Percentiles rank a stretch among this genome's conserved stretches.
Evolutionary conservation across 2,113 vertebrate genomes (phyloP).

Genomic region (Fukomys damarensis): DNA sequence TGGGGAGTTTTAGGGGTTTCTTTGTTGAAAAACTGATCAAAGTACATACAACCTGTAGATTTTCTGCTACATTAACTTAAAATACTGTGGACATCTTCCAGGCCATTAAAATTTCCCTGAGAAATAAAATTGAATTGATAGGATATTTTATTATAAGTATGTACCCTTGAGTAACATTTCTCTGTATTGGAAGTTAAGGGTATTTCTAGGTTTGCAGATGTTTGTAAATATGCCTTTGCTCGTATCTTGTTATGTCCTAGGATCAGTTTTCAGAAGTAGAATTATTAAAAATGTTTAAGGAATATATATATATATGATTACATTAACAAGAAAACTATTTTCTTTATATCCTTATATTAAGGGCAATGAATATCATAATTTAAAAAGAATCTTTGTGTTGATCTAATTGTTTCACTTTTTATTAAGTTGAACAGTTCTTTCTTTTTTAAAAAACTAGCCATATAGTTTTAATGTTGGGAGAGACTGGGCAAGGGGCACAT

Average conservation of each 20-base stretch:
- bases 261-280: conserved; percentile 11
- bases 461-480: neutral
- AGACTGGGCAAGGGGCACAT: neutral
- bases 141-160: neutral
- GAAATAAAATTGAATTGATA: neutral
- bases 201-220: neutral
- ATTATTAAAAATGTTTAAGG: conserved; percentile 6
- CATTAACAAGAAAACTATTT: conserved; percentile 17
- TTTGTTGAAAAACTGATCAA: neutral
- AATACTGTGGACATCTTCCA: neutral
- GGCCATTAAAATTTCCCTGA: neutral
- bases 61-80: neutral
- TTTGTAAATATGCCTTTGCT: neutral
- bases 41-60: neutral
- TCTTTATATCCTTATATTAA: neutral
- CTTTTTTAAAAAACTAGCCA: neutral
- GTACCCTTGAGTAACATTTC: neutral
- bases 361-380: neutral
- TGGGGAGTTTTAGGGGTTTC: neutral
- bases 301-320: neutral
- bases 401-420: neutral
- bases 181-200: neutral
- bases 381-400: neutral
- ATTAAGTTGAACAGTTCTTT: neutral
- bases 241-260: neutral